Evolutionary conservation across 2,888 invertebrate genomes (phyloP).

Genomic region (Agonopterix arenella): DNA sequence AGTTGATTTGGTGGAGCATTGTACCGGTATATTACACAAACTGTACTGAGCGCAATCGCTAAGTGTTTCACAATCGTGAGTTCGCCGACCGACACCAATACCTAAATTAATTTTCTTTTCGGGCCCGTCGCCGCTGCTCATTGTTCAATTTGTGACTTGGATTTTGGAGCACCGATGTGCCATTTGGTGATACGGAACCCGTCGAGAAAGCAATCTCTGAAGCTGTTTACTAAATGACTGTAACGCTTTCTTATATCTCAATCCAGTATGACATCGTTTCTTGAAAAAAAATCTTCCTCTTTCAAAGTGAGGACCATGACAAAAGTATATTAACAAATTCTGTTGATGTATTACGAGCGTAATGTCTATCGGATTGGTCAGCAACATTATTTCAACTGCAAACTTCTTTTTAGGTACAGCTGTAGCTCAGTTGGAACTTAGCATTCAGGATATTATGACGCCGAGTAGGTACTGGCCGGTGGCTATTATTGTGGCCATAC

Average conservation of each 20-base stretch:
- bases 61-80: constrained; percentile 69
- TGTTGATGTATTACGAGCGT: too few species aligned
- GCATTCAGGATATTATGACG: too few species aligned
- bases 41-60: constrained; percentile 66
- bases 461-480: too few species aligned
- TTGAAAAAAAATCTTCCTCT: background rate
- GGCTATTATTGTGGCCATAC: too few species aligned
- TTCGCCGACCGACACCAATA: constrained; percentile 73
- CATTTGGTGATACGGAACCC: constrained; percentile 46
- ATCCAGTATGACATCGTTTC: constrained; percentile 4
- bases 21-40: constrained; percentile 66
- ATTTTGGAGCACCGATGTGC: constrained; percentile 47
- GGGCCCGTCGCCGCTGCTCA: constrained; percentile 54
- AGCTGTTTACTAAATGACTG: constrained; percentile 13
- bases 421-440: too few species aligned
- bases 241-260: background rate
- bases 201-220: constrained; percentile 16
- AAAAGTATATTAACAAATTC: too few species aligned
- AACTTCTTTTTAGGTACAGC: too few species aligned
- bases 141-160: constrained; percentile 64
- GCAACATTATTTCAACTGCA: too few species aligned
- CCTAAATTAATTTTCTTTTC: constrained; percentile 76
- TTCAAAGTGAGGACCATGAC: background rate
- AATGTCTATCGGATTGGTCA: too few species aligned
- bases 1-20: constrained; percentile 60